Evolutionary conservation across 2,113 vertebrate genomes (phyloP), one percentile per base, ranked within the genome.

Genomic region (Macrotus californicus): DNA sequence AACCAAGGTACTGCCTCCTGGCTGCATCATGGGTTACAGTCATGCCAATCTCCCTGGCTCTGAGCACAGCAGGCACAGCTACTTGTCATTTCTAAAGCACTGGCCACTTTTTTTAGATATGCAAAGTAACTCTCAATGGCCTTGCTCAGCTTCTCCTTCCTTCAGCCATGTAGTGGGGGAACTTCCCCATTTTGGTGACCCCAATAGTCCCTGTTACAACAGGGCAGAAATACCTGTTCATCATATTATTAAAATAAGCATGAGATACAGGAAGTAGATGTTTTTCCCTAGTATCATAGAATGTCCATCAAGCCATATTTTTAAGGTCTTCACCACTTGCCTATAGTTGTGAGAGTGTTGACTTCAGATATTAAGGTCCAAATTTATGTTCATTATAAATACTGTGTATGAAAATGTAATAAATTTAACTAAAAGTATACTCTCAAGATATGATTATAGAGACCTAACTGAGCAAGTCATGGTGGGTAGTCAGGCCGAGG

Each of bases 301-400:
- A 36, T 54, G 14, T 36, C 7, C 50, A 75, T 75, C 10, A 6
- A 59, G 59, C 29, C 34, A 2, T 39, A 39, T 43, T 64, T 52
- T 54, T 22, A 43, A 85, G 72, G 39, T 81, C 52, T 93, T 92
- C 39, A 64, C 11, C 16, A 69, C n/a, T 59, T 94, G 22, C n/a
- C 29, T 83, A 50, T 15, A n/a, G 66, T 43, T 72, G n/a, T 70
- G 22, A 69, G 36, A 67, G 16, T 52, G 81, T 12, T 94, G 72
- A 64, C 50, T 94, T 67, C 75, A 82, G 29, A 29, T 54, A 39
- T 86, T 77, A 79, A 48, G 13, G 22, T 19, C 41, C 26, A 89
- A 88, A 64, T 13, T 80, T 91, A n/a, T 61, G 61, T 91, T 95
- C 54, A 48, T 61, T 82, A 39, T 92, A 93, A 89, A 72, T 31